A percentile compares a stretch with the other conserved stretches of the same genome.
These are phyloP conservation scores for Aspidapion aeneum DNA, from an alignment of 2,888 invertebrate genomes.

Conservation along the genomic window DNA sequence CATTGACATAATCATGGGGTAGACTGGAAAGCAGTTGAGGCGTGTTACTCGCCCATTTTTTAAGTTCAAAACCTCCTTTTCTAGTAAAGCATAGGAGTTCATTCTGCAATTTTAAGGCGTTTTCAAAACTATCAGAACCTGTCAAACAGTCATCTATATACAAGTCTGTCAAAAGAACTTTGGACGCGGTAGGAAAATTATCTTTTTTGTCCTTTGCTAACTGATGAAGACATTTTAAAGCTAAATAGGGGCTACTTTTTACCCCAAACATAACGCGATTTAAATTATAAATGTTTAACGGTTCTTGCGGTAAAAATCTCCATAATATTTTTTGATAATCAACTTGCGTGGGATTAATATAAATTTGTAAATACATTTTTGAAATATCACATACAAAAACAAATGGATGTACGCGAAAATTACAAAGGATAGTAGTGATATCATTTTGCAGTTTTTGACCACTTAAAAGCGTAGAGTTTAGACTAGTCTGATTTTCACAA, in stretches of 20 bases:
- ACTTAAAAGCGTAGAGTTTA: neutral
- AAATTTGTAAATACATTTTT: neutral
- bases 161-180: too few species aligned
- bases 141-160: too few species aligned
- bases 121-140: too few species aligned
- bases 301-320: neutral
- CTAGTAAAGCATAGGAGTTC: too few species aligned
- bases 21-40: too few species aligned
- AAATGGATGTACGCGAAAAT: neutral
- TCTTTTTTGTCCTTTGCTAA: too few species aligned
- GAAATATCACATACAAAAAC: neutral
- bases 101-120: too few species aligned
- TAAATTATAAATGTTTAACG: neutral
- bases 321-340: neutral
- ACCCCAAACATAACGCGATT: neutral
- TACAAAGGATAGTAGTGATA: neutral
- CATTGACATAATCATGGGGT: too few species aligned
- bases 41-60: too few species aligned
- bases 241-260: neutral
- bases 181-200: too few species aligned
- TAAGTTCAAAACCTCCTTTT: too few species aligned
- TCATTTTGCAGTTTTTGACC: neutral
- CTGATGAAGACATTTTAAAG: too few species aligned
- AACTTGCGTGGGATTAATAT: neutral
- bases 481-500: neutral